Evolutionary conservation across 1,140 invertebrate species (phyloP).

Genomic region (Dendrolimus kikuchii): DNA sequence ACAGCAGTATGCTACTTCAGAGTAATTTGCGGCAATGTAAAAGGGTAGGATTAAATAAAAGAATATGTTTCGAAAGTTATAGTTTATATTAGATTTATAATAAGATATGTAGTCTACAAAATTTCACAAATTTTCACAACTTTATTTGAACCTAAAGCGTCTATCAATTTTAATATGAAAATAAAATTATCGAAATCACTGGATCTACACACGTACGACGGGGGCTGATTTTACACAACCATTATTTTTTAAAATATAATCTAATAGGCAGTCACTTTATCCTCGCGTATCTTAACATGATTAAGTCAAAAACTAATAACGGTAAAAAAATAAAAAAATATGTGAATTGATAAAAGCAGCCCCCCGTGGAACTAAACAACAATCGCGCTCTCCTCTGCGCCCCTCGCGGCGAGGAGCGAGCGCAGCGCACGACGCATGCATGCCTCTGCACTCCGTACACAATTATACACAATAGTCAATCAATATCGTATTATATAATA

Average conservation of each 20-base stretch:
- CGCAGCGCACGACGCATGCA: neutral
- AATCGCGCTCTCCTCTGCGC: constrained; percentile 20
- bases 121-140: constrained; percentile 72
- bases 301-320: constrained; percentile 71
- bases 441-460: too few relatives aligned
- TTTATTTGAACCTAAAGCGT: constrained; percentile 72
- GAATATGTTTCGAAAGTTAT: constrained; percentile 61
- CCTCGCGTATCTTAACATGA: constrained; percentile 62
- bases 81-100: constrained; percentile 73
- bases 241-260: constrained; percentile 73
- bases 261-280: constrained; percentile 68
- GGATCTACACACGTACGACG: constrained; percentile 52
- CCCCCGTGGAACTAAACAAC: constrained; percentile 55
- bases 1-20: too few relatives aligned
- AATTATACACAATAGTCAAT: too few relatives aligned
- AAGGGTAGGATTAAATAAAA: constrained; percentile 40
- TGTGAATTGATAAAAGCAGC: constrained; percentile 62
- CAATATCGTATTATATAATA: constrained; percentile 42
- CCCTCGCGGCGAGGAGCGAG: neutral
- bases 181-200: constrained; percentile 70
- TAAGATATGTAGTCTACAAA: constrained; percentile 72
- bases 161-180: constrained; percentile 71
- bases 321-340: constrained; percentile 73
- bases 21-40: neutral
- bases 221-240: constrained; percentile 63